phyloP scores from a whole-genome alignment of 2,888 invertebrate species.

The Gnatocerus cornutus region DNA sequence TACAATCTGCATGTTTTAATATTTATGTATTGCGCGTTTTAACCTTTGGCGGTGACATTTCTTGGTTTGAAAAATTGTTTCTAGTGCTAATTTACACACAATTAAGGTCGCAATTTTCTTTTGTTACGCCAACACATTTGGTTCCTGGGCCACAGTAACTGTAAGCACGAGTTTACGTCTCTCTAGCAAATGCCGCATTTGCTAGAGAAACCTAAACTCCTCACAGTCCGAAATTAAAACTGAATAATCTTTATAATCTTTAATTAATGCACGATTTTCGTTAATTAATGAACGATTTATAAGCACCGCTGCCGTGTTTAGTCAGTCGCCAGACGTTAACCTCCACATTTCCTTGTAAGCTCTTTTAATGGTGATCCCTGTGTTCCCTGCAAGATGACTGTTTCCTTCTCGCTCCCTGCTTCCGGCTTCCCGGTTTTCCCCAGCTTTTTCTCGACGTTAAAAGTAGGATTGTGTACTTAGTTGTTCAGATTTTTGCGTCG shows the following conservation, averaged over 20 bases:
- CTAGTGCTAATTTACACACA: too few relatives aligned
- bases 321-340: conserved; percentile 23
- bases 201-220: too few relatives aligned
- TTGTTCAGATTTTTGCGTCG: conserved; percentile 23
- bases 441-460: conserved; percentile 28
- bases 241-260: too few relatives aligned
- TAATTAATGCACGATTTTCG: too few relatives aligned
- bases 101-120: too few relatives aligned
- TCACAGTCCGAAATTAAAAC: too few relatives aligned
- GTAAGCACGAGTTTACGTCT: too few relatives aligned
- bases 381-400: conserved; percentile 33
- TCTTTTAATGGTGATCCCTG: conserved; percentile 31
- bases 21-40: conserved; percentile 63
- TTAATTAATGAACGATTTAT: too few relatives aligned
- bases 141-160: too few relatives aligned
- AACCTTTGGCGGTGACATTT: conserved; percentile 58
- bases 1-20: conserved; percentile 62
- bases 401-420: conserved; percentile 16
- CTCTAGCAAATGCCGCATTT: too few relatives aligned
- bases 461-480: conserved; percentile 29
- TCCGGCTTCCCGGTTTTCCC: conserved; percentile 16
- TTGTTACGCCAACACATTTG: too few relatives aligned
- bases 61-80: too few relatives aligned
- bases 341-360: conserved; percentile 34
- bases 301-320: conserved; percentile 10